These are phyloP conservation scores for Podocnemis expansa DNA, from an alignment of 2,113 vertebrate genomes.

Conservation along the genomic window DNA sequence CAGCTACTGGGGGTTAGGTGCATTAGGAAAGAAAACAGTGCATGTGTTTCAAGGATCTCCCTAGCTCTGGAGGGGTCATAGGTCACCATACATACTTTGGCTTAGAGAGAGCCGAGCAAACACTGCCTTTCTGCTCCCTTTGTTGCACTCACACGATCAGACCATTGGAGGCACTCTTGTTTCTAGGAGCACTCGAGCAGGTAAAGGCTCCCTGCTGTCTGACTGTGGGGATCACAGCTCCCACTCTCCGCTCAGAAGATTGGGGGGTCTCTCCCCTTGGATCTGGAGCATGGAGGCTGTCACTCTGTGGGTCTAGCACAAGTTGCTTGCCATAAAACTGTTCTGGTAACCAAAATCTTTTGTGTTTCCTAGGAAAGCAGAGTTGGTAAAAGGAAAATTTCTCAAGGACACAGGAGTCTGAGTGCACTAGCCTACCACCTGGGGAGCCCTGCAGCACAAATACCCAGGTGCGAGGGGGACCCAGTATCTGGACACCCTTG, in stretches of 20 bases:
- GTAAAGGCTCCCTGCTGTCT: neutral
- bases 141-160: neutral
- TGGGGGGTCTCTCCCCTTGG: slow-evolving; percentile 51
- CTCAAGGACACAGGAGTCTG: neutral
- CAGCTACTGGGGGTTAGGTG: neutral
- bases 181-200: neutral
- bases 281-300: neutral
- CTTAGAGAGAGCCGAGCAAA: neutral
- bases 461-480: neutral
- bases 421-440: neutral
- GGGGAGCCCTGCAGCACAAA: neutral
- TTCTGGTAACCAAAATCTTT: neutral
- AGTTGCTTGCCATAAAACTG: neutral
- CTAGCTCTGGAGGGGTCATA: neutral
- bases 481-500: neutral
- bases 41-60: neutral
- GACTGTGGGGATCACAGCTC: neutral
- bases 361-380: neutral
- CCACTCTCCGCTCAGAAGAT: slow-evolving; percentile 12
- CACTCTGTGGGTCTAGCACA: neutral
- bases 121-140: neutral
- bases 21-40: neutral
- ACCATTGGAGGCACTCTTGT: neutral
- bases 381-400: neutral
- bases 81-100: neutral